phyloP scores from a whole-genome alignment of 2,888 invertebrate species.

The Dynastes hyllus region DNA sequence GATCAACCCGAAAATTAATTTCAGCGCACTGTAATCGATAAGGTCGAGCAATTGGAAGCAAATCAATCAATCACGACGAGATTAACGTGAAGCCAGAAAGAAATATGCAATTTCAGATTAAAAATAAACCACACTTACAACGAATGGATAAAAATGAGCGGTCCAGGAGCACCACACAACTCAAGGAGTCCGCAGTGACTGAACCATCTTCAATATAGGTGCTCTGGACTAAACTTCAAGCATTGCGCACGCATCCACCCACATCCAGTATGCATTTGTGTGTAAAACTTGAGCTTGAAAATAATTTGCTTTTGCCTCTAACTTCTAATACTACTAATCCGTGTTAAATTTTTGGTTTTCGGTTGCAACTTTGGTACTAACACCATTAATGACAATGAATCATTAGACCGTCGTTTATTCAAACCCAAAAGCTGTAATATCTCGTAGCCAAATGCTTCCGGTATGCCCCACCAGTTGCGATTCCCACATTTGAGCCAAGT shows the following conservation, averaged over 20 bases:
- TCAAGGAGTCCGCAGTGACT: conserved; percentile 72
- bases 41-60: too few species aligned
- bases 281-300: conserved; percentile 34
- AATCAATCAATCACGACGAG: background rate
- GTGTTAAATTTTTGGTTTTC: conserved; percentile 1
- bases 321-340: conserved; percentile 12
- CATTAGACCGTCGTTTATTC: conserved; percentile 7
- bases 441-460: conserved; percentile 3
- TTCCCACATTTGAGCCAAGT: conserved; percentile 26
- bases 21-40: too few species aligned
- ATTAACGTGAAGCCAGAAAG: background rate
- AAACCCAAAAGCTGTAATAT: conserved; percentile 1
- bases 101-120: conserved; percentile 26
- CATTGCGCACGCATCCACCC: conserved; percentile 58
- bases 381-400: background rate
- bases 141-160: conserved; percentile 65
- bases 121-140: conserved; percentile 63
- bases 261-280: conserved; percentile 49
- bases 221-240: conserved; percentile 54
- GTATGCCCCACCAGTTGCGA: background rate
- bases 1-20: too few species aligned
- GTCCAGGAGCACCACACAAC: conserved; percentile 72
- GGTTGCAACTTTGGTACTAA: background rate
- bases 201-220: conserved; percentile 55
- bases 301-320: conserved; percentile 14